Evolutionary conservation across 1,140 invertebrate species (phyloP), one percentile per base, ranked within the genome.

Genomic region (Thalassaphorura encarpata): DNA sequence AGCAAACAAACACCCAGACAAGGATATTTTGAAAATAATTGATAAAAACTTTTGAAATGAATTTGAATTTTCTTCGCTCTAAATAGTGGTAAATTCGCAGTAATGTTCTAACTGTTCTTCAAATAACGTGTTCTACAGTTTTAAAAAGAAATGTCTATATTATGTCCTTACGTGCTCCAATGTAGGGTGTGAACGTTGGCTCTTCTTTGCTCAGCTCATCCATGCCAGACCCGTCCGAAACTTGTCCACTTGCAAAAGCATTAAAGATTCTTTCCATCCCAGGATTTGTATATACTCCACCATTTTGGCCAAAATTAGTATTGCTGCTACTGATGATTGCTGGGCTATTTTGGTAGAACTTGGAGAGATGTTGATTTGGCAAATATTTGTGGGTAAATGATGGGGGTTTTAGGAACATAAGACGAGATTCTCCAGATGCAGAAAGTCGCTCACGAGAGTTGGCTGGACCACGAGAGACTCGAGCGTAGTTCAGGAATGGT

Each of bases 111-210:
- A 19, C 40, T 39, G 18, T 8, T 24, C 8, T 40, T 40, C 6
- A 19, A 53, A 53, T 45, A 43, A 18, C 47, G 11, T 6, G 47
- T 26, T 43, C 24, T 36, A 23, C 5, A 0, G n/a, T n/a, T 51
- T 45, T 24, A 18, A 42, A 49, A 41, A n/a, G 26, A 23, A 42
- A 26, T n/a, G n/a, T 56, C 11, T 33, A 41, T 3, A 48, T 48
- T 11, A 48, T 15, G 31, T 16, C 31, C 52, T 55, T 58, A 62
- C 60, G 46, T 36, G 60, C 60, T 42, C 52, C 43, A 36, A 62
- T 62, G 41, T 51, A 62, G 13, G 60, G 56, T 18, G 47, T 55
- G 36, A 62, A 62, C 23, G 55, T 58, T 5, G 56, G 55, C 13
- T 33, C 13, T 11, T 51, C 53, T 3, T 45, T 43, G 28, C n/a